Conservation (phyloP, 2,797 vertebrate genomes). For the Kryptopterus vitreolus region DNA sequence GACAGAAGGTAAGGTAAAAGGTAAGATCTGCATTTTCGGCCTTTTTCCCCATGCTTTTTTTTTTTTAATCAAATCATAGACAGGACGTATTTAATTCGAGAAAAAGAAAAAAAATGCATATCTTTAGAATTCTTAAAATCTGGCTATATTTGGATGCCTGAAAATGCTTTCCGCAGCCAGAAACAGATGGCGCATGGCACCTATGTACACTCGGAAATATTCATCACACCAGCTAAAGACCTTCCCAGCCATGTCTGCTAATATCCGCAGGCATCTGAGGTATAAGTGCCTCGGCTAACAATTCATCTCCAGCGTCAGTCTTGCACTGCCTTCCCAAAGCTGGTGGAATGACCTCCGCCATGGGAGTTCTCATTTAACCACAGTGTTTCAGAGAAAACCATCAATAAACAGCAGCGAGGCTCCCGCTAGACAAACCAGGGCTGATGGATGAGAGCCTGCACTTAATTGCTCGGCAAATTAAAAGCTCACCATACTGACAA, state of each 20-base stretch:
- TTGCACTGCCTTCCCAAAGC: slow-evolving; percentile 73
- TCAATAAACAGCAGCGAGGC: slow-evolving; percentile 85
- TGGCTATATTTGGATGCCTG: slow-evolving; percentile 19
- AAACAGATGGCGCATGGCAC: slow-evolving; percentile 74
- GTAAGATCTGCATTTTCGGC: too few species aligned
- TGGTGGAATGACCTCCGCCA: slow-evolving; percentile 79
- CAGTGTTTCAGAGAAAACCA: slow-evolving; percentile 82
- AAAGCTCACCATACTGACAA: slow-evolving; percentile 86
- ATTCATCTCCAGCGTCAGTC: slow-evolving; percentile 80
- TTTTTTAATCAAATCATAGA: too few species aligned
- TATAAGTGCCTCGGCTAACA: slow-evolving; percentile 69
- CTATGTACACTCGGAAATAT: slow-evolving; percentile 74
- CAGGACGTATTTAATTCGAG: too few species aligned
- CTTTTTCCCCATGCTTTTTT: too few species aligned
- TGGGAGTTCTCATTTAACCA: slow-evolving; percentile 83
- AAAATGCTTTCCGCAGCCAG: slow-evolving; percentile 49
- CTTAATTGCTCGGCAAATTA: slow-evolving; percentile 93
- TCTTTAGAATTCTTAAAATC: not conserved
- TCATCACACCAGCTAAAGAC: slow-evolving; percentile 76
- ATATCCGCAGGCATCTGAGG: slow-evolving; percentile 76
- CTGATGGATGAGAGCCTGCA: slow-evolving; percentile 88
- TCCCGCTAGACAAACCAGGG: slow-evolving; percentile 82
- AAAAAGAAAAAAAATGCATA: not conserved
- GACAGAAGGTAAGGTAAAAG: not conserved
- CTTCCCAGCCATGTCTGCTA: slow-evolving; percentile 71